These are phyloP conservation scores for Acipenser oxyrinchus DNA, from an alignment of 2,797 vertebrate genomes.

Conservation along the genomic window DNA sequence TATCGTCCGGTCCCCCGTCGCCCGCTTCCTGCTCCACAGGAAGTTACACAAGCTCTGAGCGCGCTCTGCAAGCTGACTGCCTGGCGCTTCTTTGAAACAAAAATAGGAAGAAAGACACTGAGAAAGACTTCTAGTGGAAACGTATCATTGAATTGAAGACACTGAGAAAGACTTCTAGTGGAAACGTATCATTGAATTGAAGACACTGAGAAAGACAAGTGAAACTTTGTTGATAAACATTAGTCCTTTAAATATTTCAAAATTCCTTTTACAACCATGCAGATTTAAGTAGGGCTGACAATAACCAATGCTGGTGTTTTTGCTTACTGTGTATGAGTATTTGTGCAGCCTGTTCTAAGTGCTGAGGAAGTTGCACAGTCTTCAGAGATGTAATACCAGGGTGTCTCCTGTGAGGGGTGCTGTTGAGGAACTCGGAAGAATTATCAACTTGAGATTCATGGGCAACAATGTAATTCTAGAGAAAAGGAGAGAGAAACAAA, in stretches of 20 bases:
- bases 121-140: too few relatives aligned
- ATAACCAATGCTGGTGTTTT: too few relatives aligned
- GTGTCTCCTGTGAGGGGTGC: conserved; percentile 60
- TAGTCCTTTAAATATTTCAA: too few relatives aligned
- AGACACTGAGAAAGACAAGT: too few relatives aligned
- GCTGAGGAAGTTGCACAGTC: conserved; percentile 51
- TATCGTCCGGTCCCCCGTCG: conserved; percentile 50
- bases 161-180: too few relatives aligned
- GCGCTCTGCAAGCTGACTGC: conserved; percentile 44
- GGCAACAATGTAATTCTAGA: conserved; percentile 4
- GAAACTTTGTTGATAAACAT: too few relatives aligned
- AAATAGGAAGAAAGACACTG: not conserved
- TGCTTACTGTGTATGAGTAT: conserved; percentile 58
- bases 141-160: too few relatives aligned
- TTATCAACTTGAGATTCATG: conserved; percentile 45
- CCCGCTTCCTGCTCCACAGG: conserved; percentile 77
- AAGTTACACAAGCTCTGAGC: conserved; percentile 54
- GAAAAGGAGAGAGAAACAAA: too few relatives aligned
- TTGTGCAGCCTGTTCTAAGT: conserved; percentile 51
- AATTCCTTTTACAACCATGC: too few relatives aligned
- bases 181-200: too few relatives aligned
- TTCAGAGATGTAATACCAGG: conserved; percentile 68
- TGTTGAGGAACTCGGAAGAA: conserved; percentile 53
- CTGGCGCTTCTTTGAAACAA: conserved; percentile 41
- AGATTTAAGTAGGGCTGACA: too few relatives aligned